Base-by-base conservation (phyloP, 2,888 invertebrate genomes). In the Diarsia dahlii region DNA sequence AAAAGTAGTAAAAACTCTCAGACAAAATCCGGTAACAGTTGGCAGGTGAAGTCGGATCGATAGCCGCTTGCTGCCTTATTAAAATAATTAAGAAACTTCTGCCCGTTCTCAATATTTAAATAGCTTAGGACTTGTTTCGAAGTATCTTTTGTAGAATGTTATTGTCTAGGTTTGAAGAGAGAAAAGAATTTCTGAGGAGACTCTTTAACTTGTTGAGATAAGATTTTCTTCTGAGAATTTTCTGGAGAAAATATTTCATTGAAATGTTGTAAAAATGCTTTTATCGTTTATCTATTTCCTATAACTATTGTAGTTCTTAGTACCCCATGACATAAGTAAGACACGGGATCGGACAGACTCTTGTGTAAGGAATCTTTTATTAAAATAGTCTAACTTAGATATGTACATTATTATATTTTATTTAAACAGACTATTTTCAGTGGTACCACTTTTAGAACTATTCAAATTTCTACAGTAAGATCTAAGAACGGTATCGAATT, bases 1-100 rank as follows among this genome's bases (percentile, higher is more conserved):
- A 94, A 95, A 94, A 94, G 95, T 94, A 93, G 93, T 95, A 95
- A 95, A 95, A 95, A 93, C 91, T 92, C 90, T 88, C 77, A 84
- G 87, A 84, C 92, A 92, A 94, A 94, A 92, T 91, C 90, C 90
- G 87, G 94, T 92, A 94, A 92, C 93, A 93, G 94, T 94, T 93
- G 94, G 94, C 92, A 94, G 94, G 93, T 93, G 90, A 90, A 89
- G 80, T 81, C 67, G 82, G 93, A 91, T 94, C 93, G 91, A 93
- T 93, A 90, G 56, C 60, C 64, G 81, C 78, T 81, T 76, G 79
- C 83, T 88, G 84, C 88, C 88, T 90, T 90, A 91, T 92, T 91
- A 91, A 89, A 90, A 91, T 91, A 90, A 93, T 92, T 93, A 91
- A 89, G 87, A 91, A 93, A 92, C 84, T 91, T 91, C 60, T 76